Percentiles rank a stretch among this genome's conserved stretches.
Conservation (phyloP, 30 jellyfish, hydroid and myxozoan species). For the Sanderia malayensis region DNA sequence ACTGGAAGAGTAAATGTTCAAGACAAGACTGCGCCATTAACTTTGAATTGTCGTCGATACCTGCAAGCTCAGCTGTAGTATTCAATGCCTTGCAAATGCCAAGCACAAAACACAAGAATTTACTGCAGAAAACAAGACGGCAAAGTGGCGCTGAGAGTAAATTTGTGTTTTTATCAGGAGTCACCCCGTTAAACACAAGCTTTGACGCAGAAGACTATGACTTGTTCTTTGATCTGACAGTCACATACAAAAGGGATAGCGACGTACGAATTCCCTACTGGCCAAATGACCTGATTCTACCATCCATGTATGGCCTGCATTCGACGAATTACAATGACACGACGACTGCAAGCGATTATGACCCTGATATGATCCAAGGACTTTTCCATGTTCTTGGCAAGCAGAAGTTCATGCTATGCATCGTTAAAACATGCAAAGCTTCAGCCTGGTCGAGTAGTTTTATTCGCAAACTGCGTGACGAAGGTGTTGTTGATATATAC, state of each 20-base stretch:
- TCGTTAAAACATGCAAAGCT: constrained; percentile 25
- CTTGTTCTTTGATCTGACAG: constrained; percentile 47
- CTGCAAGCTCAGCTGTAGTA: constrained; percentile 56
- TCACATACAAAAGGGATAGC: constrained; percentile 60
- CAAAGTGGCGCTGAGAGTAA: not conserved
- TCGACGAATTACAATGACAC: not conserved
- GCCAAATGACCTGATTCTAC: constrained; percentile 62
- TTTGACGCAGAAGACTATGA: constrained; percentile 52
- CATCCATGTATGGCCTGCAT: constrained; percentile 54
- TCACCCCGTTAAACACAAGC: constrained; percentile 29
- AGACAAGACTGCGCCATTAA: constrained; percentile 47
- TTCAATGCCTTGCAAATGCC: constrained; percentile 58
- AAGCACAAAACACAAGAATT: constrained; percentile 8
- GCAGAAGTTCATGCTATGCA: constrained; percentile 46
- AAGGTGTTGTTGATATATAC: constrained; percentile 41
- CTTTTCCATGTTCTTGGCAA: constrained; percentile 40
- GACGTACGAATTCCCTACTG: constrained; percentile 62
- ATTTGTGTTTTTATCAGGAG: constrained; percentile 60
- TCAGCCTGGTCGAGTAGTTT: constrained; percentile 19
- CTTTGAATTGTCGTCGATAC: constrained; percentile 9
- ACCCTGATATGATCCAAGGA: no score
- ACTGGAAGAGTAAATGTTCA: constrained; percentile 52
- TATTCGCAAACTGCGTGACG: constrained; percentile 56
- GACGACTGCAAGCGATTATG: constrained; percentile 7
- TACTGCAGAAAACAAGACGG: constrained; percentile 17